Conservation (phyloP, 1,140 invertebrate genomes). For the Pogonomyrmex barbatus region DNA sequence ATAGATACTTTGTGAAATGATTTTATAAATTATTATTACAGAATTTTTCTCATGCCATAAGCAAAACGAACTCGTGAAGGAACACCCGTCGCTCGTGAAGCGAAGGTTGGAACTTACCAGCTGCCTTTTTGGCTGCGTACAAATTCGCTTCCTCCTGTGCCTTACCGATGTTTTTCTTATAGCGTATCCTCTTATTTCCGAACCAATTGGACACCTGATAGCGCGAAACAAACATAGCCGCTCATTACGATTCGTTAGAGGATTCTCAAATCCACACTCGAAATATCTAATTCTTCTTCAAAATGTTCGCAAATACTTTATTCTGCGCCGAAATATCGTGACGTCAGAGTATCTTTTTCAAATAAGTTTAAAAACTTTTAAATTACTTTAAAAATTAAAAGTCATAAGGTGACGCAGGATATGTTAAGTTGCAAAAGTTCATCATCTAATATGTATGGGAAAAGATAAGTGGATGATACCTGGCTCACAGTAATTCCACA, state of each 20-base stretch:
- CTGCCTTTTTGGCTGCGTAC: conserved; percentile 99
- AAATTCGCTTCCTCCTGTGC: conserved; percentile 99
- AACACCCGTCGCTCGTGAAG: conserved; percentile 70
- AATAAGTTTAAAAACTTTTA: background rate
- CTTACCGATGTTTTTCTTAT: conserved; percentile 99
- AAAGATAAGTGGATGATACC: conserved; percentile 84
- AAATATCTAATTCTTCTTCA: background rate
- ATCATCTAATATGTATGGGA: background rate
- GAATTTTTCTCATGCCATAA: conserved; percentile 38
- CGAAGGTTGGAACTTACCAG: conserved; percentile 88
- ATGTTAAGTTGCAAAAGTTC: conserved; percentile 27
- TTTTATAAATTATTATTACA: background rate
- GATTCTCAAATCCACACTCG: background rate
- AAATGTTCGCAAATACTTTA: conserved; percentile 26
- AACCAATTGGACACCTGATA: conserved; percentile 99
- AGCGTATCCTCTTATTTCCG: conserved; percentile 99
- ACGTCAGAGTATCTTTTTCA: background rate
- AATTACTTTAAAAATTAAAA: conserved; percentile 39
- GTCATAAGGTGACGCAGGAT: background rate
- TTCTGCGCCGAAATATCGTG: background rate
- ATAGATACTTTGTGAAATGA: background rate
- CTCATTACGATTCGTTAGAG: conserved; percentile 8
- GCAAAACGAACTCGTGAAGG: conserved; percentile 66
- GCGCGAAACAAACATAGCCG: background rate
- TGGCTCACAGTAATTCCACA: conserved; percentile 99